Evolutionary conservation across 2,797 vertebrate genomes (phyloP).

Genomic region (Chloroceryle amazona): DNA sequence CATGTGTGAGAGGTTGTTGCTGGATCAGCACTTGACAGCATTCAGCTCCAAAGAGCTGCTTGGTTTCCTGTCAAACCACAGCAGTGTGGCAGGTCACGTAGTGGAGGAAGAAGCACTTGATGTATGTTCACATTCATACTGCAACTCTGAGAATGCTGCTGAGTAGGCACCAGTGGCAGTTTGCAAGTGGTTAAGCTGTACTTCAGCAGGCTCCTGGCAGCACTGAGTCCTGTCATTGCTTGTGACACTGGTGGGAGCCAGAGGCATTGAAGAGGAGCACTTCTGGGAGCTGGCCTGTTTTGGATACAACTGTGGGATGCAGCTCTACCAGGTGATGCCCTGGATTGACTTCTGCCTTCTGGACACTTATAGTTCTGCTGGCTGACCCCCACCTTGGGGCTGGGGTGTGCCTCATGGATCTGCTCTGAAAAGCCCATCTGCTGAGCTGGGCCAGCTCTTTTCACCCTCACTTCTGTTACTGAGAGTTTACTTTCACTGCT

Average conservation of each 20-base stretch:
- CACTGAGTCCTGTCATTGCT: fast-evolving
- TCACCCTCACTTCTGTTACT: background rate
- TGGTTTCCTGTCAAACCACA: background rate
- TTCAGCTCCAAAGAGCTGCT: background rate
- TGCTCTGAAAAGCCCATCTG: background rate
- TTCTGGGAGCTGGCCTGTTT: background rate
- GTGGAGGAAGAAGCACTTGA: background rate
- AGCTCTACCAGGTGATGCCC: background rate
- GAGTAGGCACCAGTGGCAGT: fast-evolving
- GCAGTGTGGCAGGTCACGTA: fast-evolving
- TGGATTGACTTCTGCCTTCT: background rate
- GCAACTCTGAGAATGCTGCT: too few species aligned
- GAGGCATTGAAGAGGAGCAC: background rate
- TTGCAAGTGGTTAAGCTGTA: fast-evolving
- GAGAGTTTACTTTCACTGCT: background rate
- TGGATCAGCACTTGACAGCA: background rate
- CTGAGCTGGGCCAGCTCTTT: background rate
- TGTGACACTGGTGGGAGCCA: background rate
- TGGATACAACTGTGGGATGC: background rate
- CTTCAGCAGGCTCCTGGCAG: background rate
- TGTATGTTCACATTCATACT: background rate
- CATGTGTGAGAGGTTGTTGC: background rate
- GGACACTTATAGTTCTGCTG: background rate
- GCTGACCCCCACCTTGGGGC: too few species aligned
- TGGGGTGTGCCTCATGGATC: background rate